These are phyloP conservation scores for Elaphurus davidianus DNA, from an alignment of 2,113 vertebrate genomes.

Conservation along the genomic window DNA sequence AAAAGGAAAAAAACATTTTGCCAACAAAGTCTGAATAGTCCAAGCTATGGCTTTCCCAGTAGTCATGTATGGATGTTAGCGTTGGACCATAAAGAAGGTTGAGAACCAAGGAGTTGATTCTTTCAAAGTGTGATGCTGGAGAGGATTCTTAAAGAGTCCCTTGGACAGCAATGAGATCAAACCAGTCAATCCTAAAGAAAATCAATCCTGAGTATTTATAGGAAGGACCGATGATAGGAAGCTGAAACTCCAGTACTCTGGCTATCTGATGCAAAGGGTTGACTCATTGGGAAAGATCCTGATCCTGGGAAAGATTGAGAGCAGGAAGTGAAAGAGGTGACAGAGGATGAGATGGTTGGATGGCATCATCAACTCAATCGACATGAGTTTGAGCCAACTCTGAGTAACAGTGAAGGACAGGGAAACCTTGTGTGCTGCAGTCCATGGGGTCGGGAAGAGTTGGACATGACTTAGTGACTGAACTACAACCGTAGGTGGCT, in stretches of 20 bases:
- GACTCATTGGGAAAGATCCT: background rate
- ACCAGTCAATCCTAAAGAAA: background rate
- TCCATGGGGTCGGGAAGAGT: background rate
- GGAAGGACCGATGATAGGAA: background rate
- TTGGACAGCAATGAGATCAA: background rate
- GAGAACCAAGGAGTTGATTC: background rate
- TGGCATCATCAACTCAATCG: background rate
- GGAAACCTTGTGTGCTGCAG: background rate
- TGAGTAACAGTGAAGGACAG: background rate
- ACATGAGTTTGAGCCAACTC: background rate
- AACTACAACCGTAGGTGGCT: background rate
- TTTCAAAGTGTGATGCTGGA: background rate
- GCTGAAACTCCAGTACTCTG: background rate
- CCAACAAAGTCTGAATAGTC: background rate
- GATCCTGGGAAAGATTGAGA: background rate
- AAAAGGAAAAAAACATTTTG: background rate
- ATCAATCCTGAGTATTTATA: background rate
- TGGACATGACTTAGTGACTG: background rate
- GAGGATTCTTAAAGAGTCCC: background rate
- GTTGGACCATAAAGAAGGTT: background rate
- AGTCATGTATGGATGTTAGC: background rate
- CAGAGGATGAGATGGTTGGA: background rate
- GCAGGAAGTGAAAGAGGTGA: background rate
- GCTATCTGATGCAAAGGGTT: background rate
- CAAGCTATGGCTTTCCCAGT: background rate